Base-by-base conservation (phyloP, 2,113 vertebrate genomes). In the Notiomystis cincta region DNA sequence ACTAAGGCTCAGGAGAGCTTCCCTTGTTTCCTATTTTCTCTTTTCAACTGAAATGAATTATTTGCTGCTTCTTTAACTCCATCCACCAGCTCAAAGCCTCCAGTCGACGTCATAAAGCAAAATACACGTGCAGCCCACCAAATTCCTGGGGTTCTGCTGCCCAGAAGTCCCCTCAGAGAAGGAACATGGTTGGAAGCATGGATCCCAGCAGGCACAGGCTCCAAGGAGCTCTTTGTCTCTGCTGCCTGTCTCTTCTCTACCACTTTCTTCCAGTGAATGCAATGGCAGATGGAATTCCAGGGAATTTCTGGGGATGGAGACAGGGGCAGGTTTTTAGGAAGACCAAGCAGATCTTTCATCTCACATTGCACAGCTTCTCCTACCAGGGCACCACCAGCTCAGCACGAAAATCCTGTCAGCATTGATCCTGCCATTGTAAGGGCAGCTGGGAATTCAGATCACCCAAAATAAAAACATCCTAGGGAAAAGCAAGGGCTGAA, bases 121-220 rank as follows among this genome's bases (percentile, higher is more conserved):
- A 38, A 38, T 11, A 13, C 2, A 45, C 0, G 0, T 78, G 35
- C 60, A 72, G 13, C 11, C 33, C 0, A 0, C 13, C 3, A 1
- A 21, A 27, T 23, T 47, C 12, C 53, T 58, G 71, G 23, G 38
- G 4, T n/a, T n/a, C n/a, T 76, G 57, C 21, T 65, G 40, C 37
- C 58, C 45, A 24, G 15, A 88, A 75, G 10, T 44, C 33, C n/a
- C 33, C 37, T 69, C 25, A 19, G 53, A 73, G n/a, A 66, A 48
- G 53, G 15, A 40, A 28, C 22, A 37, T 3, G 6, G 38, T 17
- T 10, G 14, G 40, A 38, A 69, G 76, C 72, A 61, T 31, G n/a
- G 18, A 33, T 71, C 56, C 38, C 48, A 87, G 14, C 28, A 66
- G 31, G n/a, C 45, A 11, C 3, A 13, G 13, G 11, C 42, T 67